Evolutionary conservation across 2,888 invertebrate species (phyloP).

Genomic region (Cryptocephalus moraei): DNA sequence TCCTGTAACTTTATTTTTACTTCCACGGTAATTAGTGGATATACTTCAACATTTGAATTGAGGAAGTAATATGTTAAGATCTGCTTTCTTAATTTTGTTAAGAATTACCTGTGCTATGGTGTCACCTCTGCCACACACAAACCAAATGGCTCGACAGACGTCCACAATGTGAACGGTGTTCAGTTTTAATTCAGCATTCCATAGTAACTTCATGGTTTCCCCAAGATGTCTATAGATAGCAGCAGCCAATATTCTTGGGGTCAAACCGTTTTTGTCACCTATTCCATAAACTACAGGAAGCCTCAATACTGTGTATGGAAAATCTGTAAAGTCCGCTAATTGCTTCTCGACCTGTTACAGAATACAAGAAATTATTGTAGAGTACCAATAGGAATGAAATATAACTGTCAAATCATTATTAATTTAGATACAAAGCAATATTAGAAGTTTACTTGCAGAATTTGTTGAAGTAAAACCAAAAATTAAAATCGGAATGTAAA

Average conservation of each 20-base stretch:
- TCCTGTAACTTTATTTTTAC: too few relatives aligned
- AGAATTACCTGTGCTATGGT: constrained; percentile 27
- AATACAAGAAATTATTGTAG: neutral
- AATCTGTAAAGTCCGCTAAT: constrained; percentile 53
- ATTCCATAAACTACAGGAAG: constrained; percentile 80
- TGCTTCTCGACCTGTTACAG: constrained; percentile 58
- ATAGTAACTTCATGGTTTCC: constrained; percentile 85
- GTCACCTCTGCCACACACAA: constrained; percentile 40
- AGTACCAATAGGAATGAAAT: neutral
- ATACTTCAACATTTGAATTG: too few relatives aligned
- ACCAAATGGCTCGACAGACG: constrained; percentile 74
- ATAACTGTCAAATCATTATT: neutral
- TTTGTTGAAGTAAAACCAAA: too few relatives aligned
- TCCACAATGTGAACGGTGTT: constrained; percentile 84
- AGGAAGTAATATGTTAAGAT: too few relatives aligned
- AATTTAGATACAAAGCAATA: neutral
- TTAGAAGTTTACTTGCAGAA: too few relatives aligned
- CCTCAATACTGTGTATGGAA: constrained; percentile 70
- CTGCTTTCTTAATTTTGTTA: neutral
- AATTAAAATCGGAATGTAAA: too few relatives aligned
- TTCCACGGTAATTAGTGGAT: too few relatives aligned
- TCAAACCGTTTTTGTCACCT: constrained; percentile 73
- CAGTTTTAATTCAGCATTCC: constrained; percentile 74
- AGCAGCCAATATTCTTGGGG: constrained; percentile 76
- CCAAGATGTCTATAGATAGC: constrained; percentile 79